Conservation (phyloP, 2,113 vertebrate species). For the Otolemur garnettii region DNA sequence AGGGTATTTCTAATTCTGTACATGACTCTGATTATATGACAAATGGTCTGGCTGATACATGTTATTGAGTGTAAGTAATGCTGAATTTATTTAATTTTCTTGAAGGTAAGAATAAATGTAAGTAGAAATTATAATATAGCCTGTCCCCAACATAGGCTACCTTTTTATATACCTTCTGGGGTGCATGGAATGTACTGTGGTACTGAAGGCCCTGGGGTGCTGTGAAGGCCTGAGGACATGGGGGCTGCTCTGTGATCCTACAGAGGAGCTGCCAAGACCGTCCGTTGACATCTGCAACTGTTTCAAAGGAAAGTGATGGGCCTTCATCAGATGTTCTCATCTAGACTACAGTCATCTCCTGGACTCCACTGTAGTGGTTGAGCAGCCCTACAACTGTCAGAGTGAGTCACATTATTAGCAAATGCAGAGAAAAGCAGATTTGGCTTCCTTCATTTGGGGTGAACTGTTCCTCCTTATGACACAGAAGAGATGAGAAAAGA, state of each 20-base stretch:
- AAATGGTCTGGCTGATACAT: too few relatives aligned
- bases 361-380: neutral
- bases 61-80: neutral
- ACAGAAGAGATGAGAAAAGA: neutral
- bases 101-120: constrained; percentile 12
- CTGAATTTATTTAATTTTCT: neutral
- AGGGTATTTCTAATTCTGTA: neutral
- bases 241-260: neutral
- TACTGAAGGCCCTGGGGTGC: neutral
- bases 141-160: neutral
- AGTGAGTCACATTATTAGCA: neutral
- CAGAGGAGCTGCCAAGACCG: neutral
- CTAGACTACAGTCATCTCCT: neutral
- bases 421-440: neutral
- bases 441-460: neutral
- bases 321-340: neutral
- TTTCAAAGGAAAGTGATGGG: neutral
- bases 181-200: neutral
- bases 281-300: neutral
- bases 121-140: neutral
- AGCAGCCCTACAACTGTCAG: neutral
- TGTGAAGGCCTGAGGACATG: neutral
- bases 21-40: neutral
- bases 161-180: neutral
- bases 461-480: neutral